Conservation (phyloP, 2,113 vertebrate genomes). For the Melospiza melodia region DNA sequence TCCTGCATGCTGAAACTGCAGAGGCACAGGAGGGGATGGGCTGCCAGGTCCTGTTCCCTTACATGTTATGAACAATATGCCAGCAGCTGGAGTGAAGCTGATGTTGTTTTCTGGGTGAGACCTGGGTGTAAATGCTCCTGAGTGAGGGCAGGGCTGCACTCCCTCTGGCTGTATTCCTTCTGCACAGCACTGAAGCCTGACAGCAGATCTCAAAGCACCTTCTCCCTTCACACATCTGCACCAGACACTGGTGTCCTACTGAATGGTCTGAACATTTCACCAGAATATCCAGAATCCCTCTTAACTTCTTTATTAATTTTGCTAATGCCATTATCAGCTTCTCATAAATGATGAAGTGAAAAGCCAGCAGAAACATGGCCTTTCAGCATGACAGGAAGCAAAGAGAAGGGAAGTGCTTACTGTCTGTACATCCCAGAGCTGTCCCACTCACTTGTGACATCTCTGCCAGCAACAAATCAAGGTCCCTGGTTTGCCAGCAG, state of each 20-base stretch:
- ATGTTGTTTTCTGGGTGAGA: not conserved
- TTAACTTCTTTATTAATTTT: constrained; percentile 28
- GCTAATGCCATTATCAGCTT: constrained; percentile 34
- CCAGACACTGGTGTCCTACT: not conserved
- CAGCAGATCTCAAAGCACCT: not conserved
- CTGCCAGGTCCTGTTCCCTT: not conserved
- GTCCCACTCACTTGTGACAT: not conserved
- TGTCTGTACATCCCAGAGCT: not conserved
- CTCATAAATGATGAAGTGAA: not conserved
- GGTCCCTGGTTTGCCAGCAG: not conserved
- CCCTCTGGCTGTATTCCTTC: not conserved
- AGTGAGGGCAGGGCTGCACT: not conserved
- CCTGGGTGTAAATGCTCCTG: accelerated
- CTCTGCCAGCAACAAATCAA: not conserved
- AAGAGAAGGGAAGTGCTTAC: not conserved
- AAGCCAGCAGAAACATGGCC: not conserved
- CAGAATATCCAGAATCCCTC: not conserved
- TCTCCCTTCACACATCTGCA: not conserved
- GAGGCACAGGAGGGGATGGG: not conserved
- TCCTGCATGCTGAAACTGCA: not conserved
- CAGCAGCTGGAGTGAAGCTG: not conserved
- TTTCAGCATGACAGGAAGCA: not conserved
- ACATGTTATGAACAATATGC: not conserved
- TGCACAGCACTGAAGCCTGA: not conserved
- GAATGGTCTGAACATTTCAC: not conserved